Base-by-base conservation (phyloP, 2,113 vertebrate species). In the Shinisaurus crocodilurus region DNA sequence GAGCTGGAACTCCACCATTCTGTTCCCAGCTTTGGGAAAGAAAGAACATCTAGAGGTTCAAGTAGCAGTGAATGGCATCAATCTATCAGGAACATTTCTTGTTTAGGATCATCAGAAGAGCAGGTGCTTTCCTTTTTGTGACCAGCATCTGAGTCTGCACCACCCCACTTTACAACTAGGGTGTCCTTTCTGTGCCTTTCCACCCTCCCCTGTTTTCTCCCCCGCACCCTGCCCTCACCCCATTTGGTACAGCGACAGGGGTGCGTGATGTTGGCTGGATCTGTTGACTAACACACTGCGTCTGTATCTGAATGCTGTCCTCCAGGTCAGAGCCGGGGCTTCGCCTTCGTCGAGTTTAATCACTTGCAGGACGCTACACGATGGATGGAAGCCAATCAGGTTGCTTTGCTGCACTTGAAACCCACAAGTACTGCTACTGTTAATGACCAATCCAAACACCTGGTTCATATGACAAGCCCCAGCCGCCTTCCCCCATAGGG, bases 321-420 rank as follows among this genome's bases (percentile, higher is more conserved):
- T 97, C 98, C 98, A 98, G 98, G 98, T 98, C 98, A 98, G 98
- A 98, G 98, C 98, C 98, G 98, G 97, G 98, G 98, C 98, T 98
- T 98, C 98, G 98, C 98, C 98, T 98, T 98, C 98, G 98, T 98
- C 98, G 98, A 98, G 98, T 98, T 98, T 98, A 98, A 98, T 98
- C 97, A 98, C 98, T 98, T 98, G 98, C 98, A 98, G 98, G 98
- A 98, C 97, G 98, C 98, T 98, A 97, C 97, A 97, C 97, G 98
- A 97, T 98, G 98, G 98, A 98, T 98, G 98, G 98, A 98, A 98
- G 98, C 98, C 98, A 98, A 98, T 98, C 98, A 98, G 98, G 98
- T 98, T 98, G 98, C 98, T 98, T 98, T 98, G 97, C 97, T 96
- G 95, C 97, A 98, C 98, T 98, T 97, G 96, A 96, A 94, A 95